Evolutionary conservation across 1,140 invertebrate species (phyloP).

Genomic region (Leptinotarsa undecemlineata): DNA sequence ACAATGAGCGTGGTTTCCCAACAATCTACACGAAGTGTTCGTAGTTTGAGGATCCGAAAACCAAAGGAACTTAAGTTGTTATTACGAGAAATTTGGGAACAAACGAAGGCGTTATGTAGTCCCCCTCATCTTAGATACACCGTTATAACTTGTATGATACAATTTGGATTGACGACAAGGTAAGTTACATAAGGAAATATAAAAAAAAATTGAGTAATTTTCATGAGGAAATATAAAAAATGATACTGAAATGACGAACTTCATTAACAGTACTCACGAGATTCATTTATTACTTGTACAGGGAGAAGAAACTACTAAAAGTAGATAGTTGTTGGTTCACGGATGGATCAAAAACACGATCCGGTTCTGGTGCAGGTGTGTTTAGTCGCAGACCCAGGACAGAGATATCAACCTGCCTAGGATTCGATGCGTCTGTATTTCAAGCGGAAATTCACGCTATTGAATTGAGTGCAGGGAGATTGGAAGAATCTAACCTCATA

Average conservation of each 20-base stretch:
- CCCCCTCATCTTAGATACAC: constrained; percentile 72
- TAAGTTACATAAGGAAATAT: constrained; percentile 45
- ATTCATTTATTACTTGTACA: no score
- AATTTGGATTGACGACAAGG: constrained; percentile 74
- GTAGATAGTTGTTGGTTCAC: no score
- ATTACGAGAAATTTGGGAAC: constrained; percentile 66
- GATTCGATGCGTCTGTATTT: no score
- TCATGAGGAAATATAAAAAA: neutral
- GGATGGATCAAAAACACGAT: no score
- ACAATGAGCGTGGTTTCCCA: constrained; percentile 65
- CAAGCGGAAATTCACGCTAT: no score
- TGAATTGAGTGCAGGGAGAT: no score
- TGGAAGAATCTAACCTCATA: no score
- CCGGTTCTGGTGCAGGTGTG: no score
- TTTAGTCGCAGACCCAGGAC: no score
- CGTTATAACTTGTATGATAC: constrained; percentile 71
- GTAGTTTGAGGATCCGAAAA: constrained; percentile 66
- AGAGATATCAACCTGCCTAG: no score
- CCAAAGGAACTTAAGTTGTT: constrained; percentile 68
- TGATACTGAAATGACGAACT: neutral
- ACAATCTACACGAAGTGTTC: constrained; percentile 61
- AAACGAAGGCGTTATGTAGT: constrained; percentile 70
- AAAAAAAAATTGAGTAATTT: constrained; percentile 50
- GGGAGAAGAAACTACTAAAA: no score
- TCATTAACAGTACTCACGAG: no score